Evolutionary conservation across 2,113 vertebrate species (phyloP).

Genomic region (Recurvirostra avosetta): DNA sequence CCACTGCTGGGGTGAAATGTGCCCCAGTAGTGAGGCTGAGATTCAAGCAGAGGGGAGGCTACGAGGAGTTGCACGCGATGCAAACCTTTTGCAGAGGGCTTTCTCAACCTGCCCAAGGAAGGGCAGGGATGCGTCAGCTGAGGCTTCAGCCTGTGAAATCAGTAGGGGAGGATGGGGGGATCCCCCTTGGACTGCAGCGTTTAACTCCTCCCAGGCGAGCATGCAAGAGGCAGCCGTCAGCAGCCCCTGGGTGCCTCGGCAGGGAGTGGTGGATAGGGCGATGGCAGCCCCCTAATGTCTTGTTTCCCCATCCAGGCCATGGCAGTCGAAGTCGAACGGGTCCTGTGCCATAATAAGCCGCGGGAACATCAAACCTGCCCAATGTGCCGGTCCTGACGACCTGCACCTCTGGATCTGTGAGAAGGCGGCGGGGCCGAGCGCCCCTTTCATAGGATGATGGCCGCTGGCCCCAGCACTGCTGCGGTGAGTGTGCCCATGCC

Average conservation of each 20-base stretch:
- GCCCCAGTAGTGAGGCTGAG: rapidly evolving
- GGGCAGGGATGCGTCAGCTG: neutral
- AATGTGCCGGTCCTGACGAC: neutral
- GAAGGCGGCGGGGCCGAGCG: neutral
- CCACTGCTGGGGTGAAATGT: rapidly evolving
- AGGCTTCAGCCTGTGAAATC: neutral
- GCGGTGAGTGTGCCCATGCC: neutral
- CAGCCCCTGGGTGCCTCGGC: rapidly evolving
- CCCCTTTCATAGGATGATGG: rapidly evolving
- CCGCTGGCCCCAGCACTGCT: neutral
- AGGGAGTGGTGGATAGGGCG: neutral
- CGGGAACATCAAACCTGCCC: conserved; percentile 6
- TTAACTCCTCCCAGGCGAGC: rapidly evolving
- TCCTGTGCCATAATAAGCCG: conserved; percentile 54
- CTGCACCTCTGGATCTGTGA: conserved; percentile 47
- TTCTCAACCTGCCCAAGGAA: neutral
- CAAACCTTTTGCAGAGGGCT: neutral
- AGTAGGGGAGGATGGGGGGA: neutral
- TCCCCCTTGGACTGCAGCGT: neutral
- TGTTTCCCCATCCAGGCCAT: neutral
- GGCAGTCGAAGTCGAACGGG: neutral
- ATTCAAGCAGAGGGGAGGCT: neutral
- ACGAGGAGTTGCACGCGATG: rapidly evolving
- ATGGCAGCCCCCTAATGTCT: neutral
- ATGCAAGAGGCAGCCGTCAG: neutral